A percentile compares a stretch with the other conserved stretches of the same genome.
phyloP scores from a whole-genome alignment of 2,888 invertebrate genomes.

The Sympetrum striolatum region DNA sequence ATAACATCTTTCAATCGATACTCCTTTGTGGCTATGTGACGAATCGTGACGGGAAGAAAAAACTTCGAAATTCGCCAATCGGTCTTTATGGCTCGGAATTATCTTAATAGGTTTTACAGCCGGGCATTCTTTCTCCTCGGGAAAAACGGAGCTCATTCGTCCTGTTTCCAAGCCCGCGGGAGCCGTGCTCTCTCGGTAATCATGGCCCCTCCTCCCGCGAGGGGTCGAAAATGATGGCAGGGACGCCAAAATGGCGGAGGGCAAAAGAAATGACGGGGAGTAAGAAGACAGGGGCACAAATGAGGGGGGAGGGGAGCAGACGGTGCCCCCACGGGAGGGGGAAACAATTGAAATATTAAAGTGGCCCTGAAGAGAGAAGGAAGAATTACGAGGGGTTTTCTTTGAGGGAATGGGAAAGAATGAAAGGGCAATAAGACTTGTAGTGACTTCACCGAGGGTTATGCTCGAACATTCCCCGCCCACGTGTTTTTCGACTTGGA shows the following conservation, averaged over 20 bases:
- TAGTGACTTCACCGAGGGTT: no score
- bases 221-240: not conserved
- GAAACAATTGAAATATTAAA: conserved; percentile 41
- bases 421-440: not conserved
- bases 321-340: conserved; percentile 4
- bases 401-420: not conserved
- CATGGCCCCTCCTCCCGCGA: not conserved
- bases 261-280: not conserved
- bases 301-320: not conserved
- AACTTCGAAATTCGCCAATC: not conserved
- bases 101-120: not conserved
- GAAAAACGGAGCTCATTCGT: not conserved
- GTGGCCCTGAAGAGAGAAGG: not conserved
- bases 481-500: no score
- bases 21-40: not conserved
- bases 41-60: not conserved
- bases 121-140: not conserved
- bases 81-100: not conserved
- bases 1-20: no score
- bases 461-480: no score
- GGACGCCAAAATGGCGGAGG: not conserved
- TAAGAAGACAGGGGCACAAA: not conserved
- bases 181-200: not conserved
- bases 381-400: not conserved
- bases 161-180: not conserved